A percentile compares a stretch with the other conserved stretches of the same genome.
phyloP scores from a whole-genome alignment of 2,797 vertebrate species.

The Brachyalestes nurse region DNA sequence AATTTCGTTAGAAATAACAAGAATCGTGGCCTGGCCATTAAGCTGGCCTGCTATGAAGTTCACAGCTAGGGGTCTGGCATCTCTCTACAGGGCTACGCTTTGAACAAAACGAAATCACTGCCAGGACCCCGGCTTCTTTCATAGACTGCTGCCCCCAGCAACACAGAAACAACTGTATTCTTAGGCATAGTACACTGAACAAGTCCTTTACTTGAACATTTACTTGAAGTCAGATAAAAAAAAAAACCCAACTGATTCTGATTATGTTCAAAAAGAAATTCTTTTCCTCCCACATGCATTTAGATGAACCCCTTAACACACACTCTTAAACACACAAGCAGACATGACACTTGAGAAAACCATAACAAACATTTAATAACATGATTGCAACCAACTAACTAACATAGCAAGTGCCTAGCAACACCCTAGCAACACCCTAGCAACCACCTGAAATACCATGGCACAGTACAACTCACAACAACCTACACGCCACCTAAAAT shows the following conservation, averaged over 20 bases:
- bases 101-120: constrained; percentile 53
- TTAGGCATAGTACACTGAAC: background rate
- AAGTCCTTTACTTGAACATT: background rate
- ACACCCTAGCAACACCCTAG: background rate
- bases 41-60: constrained; percentile 47
- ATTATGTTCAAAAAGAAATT: too few species aligned
- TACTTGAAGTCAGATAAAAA: background rate
- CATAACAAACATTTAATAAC: too few species aligned
- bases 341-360: too few species aligned
- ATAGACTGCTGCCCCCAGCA: background rate
- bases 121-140: constrained; percentile 31
- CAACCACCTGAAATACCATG: too few species aligned
- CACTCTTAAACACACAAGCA: too few species aligned
- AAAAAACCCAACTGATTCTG: too few species aligned
- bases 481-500: too few species aligned
- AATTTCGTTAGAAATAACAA: constrained; percentile 36
- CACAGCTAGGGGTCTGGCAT: constrained; percentile 41
- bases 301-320: too few species aligned
- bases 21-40: constrained; percentile 17
- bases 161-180: background rate
- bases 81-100: constrained; percentile 31
- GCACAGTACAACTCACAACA: too few species aligned
- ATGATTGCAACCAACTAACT: too few species aligned
- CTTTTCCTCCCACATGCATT: too few species aligned
- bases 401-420: too few species aligned